Conservation (phyloP, 2,113 vertebrate species). For the Atherinomorus stipes region DNA sequence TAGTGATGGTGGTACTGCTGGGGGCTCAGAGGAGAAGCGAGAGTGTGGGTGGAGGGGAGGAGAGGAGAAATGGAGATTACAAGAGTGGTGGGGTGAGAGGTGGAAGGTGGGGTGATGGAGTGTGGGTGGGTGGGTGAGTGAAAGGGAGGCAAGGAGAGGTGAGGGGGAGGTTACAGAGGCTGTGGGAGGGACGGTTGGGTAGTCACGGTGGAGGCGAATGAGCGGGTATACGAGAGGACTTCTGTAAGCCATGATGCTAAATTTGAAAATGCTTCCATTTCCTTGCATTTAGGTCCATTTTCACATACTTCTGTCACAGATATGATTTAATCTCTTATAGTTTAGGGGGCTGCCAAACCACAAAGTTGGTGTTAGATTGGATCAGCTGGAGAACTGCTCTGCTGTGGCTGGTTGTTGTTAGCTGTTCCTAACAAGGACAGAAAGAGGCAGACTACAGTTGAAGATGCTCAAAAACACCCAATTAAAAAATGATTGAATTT, state of each 20-base stretch:
- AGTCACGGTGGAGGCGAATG: conserved; percentile 53
- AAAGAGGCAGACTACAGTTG: not conserved
- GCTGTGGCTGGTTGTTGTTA: not conserved
- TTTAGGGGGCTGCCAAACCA: not conserved
- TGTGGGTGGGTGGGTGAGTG: conserved; percentile 75
- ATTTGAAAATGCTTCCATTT: conserved; percentile 44
- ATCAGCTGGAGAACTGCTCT: not conserved
- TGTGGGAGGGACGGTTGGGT: conserved; percentile 60
- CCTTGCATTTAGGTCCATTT: not conserved
- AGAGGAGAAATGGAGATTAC: conserved; percentile 59
- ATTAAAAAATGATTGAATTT: not conserved
- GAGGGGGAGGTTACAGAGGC: conserved; percentile 68
- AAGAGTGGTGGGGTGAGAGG: conserved; percentile 76
- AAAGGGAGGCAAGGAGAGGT: conserved; percentile 65
- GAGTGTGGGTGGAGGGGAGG: conserved; percentile 76
- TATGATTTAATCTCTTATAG: not conserved
- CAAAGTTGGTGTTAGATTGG: not conserved
- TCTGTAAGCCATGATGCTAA: conserved; percentile 34
- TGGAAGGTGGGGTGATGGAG: conserved; percentile 72
- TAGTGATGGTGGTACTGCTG: conserved; percentile 75
- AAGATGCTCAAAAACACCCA: not conserved
- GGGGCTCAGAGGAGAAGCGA: conserved; percentile 70
- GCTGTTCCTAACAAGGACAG: not conserved
- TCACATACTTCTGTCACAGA: not conserved
- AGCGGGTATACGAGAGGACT: conserved; percentile 42